phyloP scores from a whole-genome alignment of 2,888 invertebrate genomes.

The Theretra japonica region DNA sequence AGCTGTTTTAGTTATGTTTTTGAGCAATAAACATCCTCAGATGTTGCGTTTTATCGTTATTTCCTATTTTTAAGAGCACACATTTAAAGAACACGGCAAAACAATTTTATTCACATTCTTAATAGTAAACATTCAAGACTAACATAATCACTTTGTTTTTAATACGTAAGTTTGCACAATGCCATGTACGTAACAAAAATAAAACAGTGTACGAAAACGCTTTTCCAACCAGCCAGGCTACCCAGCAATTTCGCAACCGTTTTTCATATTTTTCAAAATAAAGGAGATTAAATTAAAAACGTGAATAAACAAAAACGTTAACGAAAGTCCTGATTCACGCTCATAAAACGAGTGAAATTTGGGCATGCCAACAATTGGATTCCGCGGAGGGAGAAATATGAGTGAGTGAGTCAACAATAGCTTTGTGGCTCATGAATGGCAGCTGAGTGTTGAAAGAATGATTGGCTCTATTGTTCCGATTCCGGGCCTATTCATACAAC shows the following conservation, averaged over 20 bases:
- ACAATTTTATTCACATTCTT: too few species aligned
- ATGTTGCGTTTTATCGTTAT: background rate
- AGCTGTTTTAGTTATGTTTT: slow-evolving; percentile 5
- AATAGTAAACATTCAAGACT: too few species aligned
- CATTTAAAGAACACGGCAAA: background rate
- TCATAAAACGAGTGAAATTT: slow-evolving; percentile 24
- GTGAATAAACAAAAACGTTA: slow-evolving; percentile 16
- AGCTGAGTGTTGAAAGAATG: slow-evolving; percentile 54
- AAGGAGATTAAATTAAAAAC: slow-evolving; percentile 17
- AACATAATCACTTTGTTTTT: too few species aligned
- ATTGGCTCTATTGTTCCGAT: slow-evolving; percentile 38
- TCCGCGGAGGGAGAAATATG: slow-evolving; percentile 14
- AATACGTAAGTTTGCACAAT: too few species aligned
- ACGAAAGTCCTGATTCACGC: slow-evolving; percentile 12
- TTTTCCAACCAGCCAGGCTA: background rate
- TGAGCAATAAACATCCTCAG: background rate
- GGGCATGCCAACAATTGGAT: slow-evolving; percentile 13
- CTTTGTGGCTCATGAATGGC: slow-evolving; percentile 48
- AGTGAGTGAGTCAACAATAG: slow-evolving; percentile 45
- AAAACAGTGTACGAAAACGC: background rate
- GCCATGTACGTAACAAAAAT: too few species aligned
- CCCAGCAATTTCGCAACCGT: background rate
- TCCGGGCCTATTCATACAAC: slow-evolving; percentile 1
- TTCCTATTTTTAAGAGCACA: background rate
- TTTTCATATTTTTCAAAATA: background rate